Base-by-base conservation (phyloP, 2,797 vertebrate species). In the Tarsius wallacei region DNA sequence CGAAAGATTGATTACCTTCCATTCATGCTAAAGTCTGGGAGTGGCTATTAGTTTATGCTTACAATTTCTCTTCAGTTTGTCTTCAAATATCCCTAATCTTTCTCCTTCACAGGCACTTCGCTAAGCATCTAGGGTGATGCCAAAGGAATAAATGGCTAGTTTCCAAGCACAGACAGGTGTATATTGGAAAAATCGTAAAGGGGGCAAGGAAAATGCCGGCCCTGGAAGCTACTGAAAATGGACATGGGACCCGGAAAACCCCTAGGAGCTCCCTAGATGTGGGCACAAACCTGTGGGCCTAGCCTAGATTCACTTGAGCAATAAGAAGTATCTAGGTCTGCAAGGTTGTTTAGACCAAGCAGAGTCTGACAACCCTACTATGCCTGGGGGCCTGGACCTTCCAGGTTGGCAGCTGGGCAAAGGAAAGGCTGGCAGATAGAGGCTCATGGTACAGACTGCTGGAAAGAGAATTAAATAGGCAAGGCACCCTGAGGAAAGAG, bases 121-220 rank as follows among this genome's bases (percentile, higher is more conserved):
- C 47, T 61, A 64, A 59, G 80, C 80, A 70, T 64, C 51, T 21
- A 26, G 7, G 63, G 12, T 57, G 82, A 21, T 59, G 55, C 36
- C 33, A 80, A 61, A 90, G 77, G 63, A 70, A 36, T 73, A 64
- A 74, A n/a, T 77, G 42, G 61, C 15, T 70, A 47, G 57, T 73
- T 95, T 92, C 59, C 59, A 81, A 90, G 51, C 24, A 73, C 86
- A 96, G 49, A 77, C 83, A 82, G 47, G 16, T 51, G 36, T 51
- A 53, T 42, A 42, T 19, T 87, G 68, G 42, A 86, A 89, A 82
- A 36, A 86, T 53, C 12, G 53, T 57, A 57, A 59, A 86, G 55
- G 80, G 17, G 10, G 0, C 42, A 73, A 81, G 59, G 31, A 83
- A 94, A 53, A 59, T 26, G 24, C 55, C 77, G 55, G 53, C 64